A percentile compares a stretch with the other conserved stretches of the same genome.
Evolutionary conservation across 1,140 invertebrate genomes (phyloP).

Genomic region (Eurosta solidaginis): DNA sequence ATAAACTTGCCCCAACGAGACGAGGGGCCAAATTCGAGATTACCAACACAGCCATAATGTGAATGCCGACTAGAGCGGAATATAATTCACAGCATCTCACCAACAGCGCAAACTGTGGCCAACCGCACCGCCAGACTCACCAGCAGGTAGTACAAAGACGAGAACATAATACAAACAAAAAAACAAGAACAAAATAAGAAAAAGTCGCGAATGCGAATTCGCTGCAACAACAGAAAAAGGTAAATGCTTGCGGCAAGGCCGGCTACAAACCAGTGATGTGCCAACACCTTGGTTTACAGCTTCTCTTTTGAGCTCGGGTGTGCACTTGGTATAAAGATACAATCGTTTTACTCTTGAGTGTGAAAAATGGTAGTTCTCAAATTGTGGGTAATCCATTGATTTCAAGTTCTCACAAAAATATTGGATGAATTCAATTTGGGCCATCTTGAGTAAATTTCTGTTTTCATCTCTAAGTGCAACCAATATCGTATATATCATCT

Average conservation of each 20-base stretch:
- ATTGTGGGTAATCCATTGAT: no score
- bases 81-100: slow-evolving; percentile 2
- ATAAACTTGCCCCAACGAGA: slow-evolving; percentile 12
- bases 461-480: no score
- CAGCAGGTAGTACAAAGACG: background rate
- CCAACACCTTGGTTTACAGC: background rate
- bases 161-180: background rate
- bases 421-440: no score
- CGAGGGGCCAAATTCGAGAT: background rate
- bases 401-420: no score
- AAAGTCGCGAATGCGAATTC: background rate
- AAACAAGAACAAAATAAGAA: background rate
- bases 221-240: background rate
- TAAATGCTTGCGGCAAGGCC: slow-evolving; percentile 2
- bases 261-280: background rate
- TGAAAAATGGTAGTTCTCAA: no score
- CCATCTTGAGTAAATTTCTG: no score
- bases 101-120: background rate
- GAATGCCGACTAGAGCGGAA: slow-evolving; percentile 3
- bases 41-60: background rate
- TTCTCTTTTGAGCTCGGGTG: background rate
- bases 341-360: background rate
- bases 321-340: background rate
- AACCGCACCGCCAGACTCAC: background rate
- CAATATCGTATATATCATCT: no score